A percentile compares a stretch with the other conserved stretches of the same genome.
Conservation (phyloP, 2,888 invertebrate species). For the Eupelmus urozonus region DNA sequence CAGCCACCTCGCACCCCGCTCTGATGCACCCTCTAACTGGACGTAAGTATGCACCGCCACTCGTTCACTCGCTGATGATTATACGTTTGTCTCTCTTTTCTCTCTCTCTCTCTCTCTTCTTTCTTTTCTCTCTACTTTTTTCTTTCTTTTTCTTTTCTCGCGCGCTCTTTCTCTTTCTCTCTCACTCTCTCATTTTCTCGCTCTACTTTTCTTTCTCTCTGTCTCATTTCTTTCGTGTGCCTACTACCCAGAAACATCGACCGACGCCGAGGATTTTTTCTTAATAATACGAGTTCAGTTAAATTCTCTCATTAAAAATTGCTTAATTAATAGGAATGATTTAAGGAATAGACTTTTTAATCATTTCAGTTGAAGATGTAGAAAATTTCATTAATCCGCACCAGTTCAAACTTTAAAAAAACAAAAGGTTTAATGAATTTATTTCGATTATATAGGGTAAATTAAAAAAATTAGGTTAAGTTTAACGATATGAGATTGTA, state of each 20-base stretch:
- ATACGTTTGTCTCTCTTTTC: constrained; percentile 47
- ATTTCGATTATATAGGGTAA: too few relatives aligned
- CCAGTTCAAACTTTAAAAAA: too few relatives aligned
- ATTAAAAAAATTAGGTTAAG: too few relatives aligned
- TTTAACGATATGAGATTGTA: too few relatives aligned
- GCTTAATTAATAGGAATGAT: too few relatives aligned
- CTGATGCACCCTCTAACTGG: constrained; percentile 99
- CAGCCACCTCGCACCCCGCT: constrained; percentile 98
- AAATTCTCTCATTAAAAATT: too few relatives aligned
- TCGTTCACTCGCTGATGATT: constrained; percentile 55
- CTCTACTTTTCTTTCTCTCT: constrained; percentile 33
- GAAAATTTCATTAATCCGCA: too few relatives aligned
- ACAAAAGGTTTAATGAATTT: too few relatives aligned
- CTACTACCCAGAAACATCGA: constrained; percentile 22
- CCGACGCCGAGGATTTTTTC: too few relatives aligned
- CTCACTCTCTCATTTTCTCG: constrained; percentile 2
- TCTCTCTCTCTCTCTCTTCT: constrained; percentile 23
- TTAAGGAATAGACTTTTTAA: too few relatives aligned
- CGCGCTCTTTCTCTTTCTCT: constrained; percentile 8
- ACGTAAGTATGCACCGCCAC: constrained; percentile 90
- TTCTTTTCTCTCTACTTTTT: constrained; percentile 24
- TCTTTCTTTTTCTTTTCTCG: neutral
- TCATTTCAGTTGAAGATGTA: too few relatives aligned
- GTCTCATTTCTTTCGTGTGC: constrained; percentile 39
- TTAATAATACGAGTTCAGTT: too few relatives aligned